Evolutionary conservation across 1,140 invertebrate species (phyloP), one percentile per base, ranked within the genome.

Genomic region (Drosophila sproati): DNA sequence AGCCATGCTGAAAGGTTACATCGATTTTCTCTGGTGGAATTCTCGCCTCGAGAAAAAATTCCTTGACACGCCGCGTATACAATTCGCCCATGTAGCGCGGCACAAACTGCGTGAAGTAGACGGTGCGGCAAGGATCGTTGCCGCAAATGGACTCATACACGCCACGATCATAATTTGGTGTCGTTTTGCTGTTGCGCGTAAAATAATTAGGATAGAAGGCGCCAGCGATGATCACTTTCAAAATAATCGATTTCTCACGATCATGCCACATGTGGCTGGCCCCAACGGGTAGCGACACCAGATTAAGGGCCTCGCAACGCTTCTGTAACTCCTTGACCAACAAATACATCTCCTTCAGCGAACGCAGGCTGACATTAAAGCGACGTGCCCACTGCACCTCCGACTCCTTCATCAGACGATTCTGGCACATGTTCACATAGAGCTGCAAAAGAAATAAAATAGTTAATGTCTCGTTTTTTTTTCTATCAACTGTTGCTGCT

Each of bases 191-290:
- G 0, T 92, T 92, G 39, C 95, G 95, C 7, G 96, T 81, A 93
- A 97, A 99, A 91, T 97, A 98, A 91, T 98, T 96, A 0, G 98
- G 98, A 93, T 98, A 99, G 93, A 99, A 98, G 20, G 97, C 97
- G 5, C 94, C 94, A 20, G 94, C 93, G n/a, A 94, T 93, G 2
- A 93, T 78, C 2, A 96, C 93, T 93, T 96, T 96, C 0, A 96
- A 85, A 7, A 96, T 91, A 0, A 96, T 92, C 0, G 94, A 85
- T 34, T 93, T 92, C 50, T 96, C 94, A 0, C 92, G 77, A 6
- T 93, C 92, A 10, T 85, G 81, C 92, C 94, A 94, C 4, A 75
- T 34, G 2, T 63, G 20, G 92, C 85, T 81, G 82, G 92, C 6
- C 76, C 77, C 43, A 92, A 90, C 6, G 3, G 64, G 29, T n/a